A percentile compares a stretch with the other conserved stretches of the same genome.
phyloP scores from a whole-genome alignment of 2,797 vertebrate species.

The Urocyon cinereoargenteus region DNA sequence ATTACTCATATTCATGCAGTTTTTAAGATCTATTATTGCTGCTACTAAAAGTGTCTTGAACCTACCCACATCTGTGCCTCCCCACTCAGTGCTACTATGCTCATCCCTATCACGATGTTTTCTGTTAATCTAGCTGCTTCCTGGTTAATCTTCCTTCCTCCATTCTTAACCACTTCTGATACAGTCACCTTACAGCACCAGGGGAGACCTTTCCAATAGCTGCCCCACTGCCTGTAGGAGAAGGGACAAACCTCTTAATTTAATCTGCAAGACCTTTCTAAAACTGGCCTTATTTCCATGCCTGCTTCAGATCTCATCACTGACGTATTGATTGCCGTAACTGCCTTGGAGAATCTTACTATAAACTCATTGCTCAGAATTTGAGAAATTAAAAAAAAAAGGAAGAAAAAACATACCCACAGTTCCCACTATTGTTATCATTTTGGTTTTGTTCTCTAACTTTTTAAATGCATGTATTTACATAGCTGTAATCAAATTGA shows the following conservation, averaged over 20 bases:
- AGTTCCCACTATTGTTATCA: not conserved
- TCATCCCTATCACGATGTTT: not conserved
- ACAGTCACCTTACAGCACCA: not conserved
- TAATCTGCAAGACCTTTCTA: not conserved
- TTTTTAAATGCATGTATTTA: not conserved
- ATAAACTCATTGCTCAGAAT: slow-evolving; percentile 33
- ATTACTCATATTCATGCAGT: not conserved
- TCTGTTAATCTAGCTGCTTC: not conserved
- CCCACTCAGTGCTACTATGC: not conserved
- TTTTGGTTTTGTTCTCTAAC: slow-evolving; percentile 16
- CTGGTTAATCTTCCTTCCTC: slow-evolving; percentile 10
- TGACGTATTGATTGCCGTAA: not conserved
- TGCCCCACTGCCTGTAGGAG: not conserved
- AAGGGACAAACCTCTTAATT: not conserved
- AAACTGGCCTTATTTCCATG: not conserved
- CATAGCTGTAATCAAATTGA: not conserved
- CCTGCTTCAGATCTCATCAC: not conserved
- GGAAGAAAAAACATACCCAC: not conserved
- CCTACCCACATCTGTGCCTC: not conserved
- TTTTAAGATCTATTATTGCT: not conserved
- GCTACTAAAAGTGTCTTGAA: not conserved
- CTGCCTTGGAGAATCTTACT: not conserved
- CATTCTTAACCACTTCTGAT: not conserved
- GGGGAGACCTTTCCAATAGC: not conserved
- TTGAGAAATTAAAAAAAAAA: slow-evolving; percentile 1